These are phyloP conservation scores for Argyresthia goedartella DNA, from an alignment of 2,888 invertebrate species.

Conservation along the genomic window DNA sequence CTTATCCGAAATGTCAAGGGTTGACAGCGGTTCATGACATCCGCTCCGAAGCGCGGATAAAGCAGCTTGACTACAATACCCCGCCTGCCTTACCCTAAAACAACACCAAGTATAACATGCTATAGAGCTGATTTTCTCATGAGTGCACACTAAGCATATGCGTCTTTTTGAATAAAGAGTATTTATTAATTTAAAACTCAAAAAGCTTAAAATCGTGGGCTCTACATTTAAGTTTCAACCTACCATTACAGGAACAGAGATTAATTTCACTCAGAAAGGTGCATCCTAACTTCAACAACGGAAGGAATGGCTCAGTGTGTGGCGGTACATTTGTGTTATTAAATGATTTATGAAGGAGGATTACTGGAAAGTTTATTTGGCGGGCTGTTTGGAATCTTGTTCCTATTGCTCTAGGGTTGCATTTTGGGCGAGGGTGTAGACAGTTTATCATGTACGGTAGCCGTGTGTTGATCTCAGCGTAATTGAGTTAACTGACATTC, in stretches of 20 bases:
- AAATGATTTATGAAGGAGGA: conserved; percentile 69
- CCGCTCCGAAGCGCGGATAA: conserved; percentile 48
- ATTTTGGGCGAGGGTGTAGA: conserved; percentile 21
- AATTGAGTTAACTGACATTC: conserved; percentile 68
- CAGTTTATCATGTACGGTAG: conserved; percentile 63
- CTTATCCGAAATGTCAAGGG: conserved; percentile 59
- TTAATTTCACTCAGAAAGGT: neutral
- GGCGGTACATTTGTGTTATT: conserved; percentile 68
- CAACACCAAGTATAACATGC: neutral
- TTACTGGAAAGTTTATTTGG: conserved; percentile 34
- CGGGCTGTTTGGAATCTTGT: conserved; percentile 38
- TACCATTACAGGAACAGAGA: neutral
- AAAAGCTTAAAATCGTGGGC: neutral
- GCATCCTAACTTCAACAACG: conserved; percentile 31
- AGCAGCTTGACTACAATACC: conserved; percentile 14
- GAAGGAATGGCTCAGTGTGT: conserved; percentile 67
- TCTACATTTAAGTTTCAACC: too few species aligned
- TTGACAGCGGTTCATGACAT: conserved; percentile 62
- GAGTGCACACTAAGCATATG: neutral
- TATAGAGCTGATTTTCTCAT: neutral
- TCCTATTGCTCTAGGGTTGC: conserved; percentile 27
- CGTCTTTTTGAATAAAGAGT: neutral
- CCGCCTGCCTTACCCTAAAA: neutral
- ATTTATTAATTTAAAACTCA: neutral
- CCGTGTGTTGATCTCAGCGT: conserved; percentile 65